Base-by-base conservation (phyloP, 1,140 invertebrate genomes). In the Drosophila athabasca region DNA sequence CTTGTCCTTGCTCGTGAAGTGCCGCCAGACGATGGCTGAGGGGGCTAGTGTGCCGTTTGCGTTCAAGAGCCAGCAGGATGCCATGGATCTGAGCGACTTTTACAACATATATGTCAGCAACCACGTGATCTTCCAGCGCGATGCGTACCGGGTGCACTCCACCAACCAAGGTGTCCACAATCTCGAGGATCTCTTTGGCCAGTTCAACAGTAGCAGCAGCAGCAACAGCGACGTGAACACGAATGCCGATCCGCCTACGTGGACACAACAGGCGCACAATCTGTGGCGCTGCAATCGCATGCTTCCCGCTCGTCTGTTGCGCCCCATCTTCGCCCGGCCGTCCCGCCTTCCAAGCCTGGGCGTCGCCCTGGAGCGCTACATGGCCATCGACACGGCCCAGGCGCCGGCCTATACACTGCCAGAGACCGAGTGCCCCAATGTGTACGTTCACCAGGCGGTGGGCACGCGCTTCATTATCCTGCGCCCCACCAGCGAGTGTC, bases 401-500 rank as follows among this genome's bases (percentile, higher is more conserved):
- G 92, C 94, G 44, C 79, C 91, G 2, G 76, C 92, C 15, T 95
- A 95, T 90, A 72, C 81, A 24, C 87, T 96, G 89, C 95, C 95
- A 9, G 93, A 94, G 85, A 94, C 95, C 13, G 95, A 96, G 85
- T 96, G 95, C 79, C 94, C 94, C 31, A 95, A 95, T 91, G 93
- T 96, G 6, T 94, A 95, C 84, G 58, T 96, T 19, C 93, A 93
- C 54, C 95, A 95, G 90, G 94, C 93, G 6, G 92, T 92, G 77
- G 95, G 95, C 15, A 92, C 93, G 51, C 91, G 95, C 48, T 92
- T 94, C 44, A 93, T 96, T 77, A 93, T 94, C 35, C 75, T 96
- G 44, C 91, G 93, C 66, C 95, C 95, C n/a, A 94, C 95, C 35
- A 91, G 92, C 69, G 94, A 95, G 76, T 96, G 95, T 81, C 76